Evolutionary conservation across 2,797 vertebrate genomes (phyloP).

Genomic region (Carcharodon carcharias): DNA sequence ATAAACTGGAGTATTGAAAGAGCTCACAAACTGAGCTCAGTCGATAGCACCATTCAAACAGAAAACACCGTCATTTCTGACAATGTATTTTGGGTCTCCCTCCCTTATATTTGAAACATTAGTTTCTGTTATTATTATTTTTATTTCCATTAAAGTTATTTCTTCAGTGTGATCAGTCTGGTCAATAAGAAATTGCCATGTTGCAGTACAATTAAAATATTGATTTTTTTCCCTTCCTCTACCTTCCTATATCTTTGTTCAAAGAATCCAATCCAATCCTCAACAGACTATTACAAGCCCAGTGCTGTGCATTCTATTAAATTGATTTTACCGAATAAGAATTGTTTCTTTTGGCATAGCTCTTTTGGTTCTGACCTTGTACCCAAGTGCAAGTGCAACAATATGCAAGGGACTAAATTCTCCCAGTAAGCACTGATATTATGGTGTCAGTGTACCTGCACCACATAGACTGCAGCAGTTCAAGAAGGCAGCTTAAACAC

Average conservation of each 20-base stretch:
- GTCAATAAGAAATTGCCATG: background rate
- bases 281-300: background rate
- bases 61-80: background rate
- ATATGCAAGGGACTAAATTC: background rate
- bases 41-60: background rate
- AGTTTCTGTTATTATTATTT: slow-evolving; percentile 22
- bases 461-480: too few relatives aligned
- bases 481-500: too few relatives aligned
- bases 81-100: background rate
- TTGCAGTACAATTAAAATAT: background rate
- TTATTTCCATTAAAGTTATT: background rate
- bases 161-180: background rate
- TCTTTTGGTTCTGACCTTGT: slow-evolving; percentile 9
- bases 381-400: background rate
- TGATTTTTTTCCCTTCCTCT: background rate
- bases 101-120: background rate
- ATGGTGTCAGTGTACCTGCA: too few relatives aligned
- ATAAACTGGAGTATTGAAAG: background rate
- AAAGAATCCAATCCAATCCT: slow-evolving; percentile 19
- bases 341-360: background rate
- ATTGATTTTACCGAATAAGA: background rate
- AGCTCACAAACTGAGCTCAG: background rate
- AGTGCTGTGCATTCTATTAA: background rate
- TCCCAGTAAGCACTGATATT: background rate
- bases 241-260: background rate